Conservation (phyloP, 2,113 vertebrate genomes). For the Bos javanicus region DNA sequence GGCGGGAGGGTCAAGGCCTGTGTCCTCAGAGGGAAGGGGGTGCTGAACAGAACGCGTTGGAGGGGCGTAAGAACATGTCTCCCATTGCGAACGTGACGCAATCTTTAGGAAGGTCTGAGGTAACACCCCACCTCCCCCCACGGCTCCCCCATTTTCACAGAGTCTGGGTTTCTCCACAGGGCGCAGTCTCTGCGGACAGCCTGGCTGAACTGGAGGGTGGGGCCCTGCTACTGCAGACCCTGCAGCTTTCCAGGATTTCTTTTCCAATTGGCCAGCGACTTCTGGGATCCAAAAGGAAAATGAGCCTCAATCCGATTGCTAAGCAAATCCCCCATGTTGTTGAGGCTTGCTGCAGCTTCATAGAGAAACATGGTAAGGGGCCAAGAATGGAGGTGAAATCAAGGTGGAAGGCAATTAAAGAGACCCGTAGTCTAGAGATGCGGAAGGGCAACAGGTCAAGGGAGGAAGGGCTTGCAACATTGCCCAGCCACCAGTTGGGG, state of each 20-base stretch:
- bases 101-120: not conserved
- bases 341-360: constrained; percentile 92
- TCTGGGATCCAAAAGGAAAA: constrained; percentile 80
- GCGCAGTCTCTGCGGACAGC: constrained; percentile 91
- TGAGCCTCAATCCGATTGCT: constrained; percentile 94
- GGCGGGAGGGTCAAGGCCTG: not conserved
- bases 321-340: constrained; percentile 91
- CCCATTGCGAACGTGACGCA: not conserved
- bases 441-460: not conserved
- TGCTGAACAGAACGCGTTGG: not conserved
- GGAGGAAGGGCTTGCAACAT: not conserved
- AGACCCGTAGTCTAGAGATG: not conserved
- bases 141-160: not conserved
- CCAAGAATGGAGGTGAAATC: not conserved
- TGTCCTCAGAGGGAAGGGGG: not conserved
- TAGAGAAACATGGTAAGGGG: constrained; percentile 86
- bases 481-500: not conserved
- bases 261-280: constrained; percentile 88
- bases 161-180: constrained; percentile 76
- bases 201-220: constrained; percentile 91
- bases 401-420: not conserved
- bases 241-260: constrained; percentile 86
- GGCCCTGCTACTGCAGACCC: constrained; percentile 89
- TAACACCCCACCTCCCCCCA: not conserved
- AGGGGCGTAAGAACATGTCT: not conserved